Evolutionary conservation across 2,113 vertebrate species (phyloP).

Genomic region (Anarhynchus alexandrinus): DNA sequence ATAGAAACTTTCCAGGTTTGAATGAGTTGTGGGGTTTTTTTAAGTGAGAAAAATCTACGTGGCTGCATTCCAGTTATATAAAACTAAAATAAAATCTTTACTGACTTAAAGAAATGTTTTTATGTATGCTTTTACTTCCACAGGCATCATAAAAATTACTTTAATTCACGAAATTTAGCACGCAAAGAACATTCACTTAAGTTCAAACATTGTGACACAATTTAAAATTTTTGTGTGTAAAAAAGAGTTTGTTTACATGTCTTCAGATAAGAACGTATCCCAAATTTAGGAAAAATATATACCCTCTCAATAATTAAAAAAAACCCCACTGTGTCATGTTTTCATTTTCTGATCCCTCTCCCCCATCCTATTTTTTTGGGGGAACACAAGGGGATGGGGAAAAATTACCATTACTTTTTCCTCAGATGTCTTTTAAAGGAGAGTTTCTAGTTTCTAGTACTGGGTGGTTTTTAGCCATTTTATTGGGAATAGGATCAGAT

Average conservation of each 20-base stretch:
- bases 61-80: not conserved
- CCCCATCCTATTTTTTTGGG: not conserved
- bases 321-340: not conserved
- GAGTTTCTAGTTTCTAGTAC: not conserved
- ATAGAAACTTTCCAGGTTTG: not conserved
- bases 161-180: not conserved
- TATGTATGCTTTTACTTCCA: not conserved
- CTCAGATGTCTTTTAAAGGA: not conserved
- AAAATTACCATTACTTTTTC: not conserved
- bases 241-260: not conserved
- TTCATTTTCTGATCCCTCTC: not conserved
- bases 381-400: not conserved
- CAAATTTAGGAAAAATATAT: not conserved
- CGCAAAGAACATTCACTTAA: not conserved
- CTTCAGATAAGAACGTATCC: not conserved
- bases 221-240: not conserved
- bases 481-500: not conserved
- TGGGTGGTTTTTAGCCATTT: not conserved
- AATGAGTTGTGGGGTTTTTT: not conserved
- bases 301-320: not conserved
- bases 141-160: not conserved
- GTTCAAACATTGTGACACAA: not conserved
- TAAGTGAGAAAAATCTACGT: not conserved
- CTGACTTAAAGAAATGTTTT: not conserved
- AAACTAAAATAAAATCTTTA: not conserved